These are phyloP conservation scores for Turritopsis dohrnii DNA, from an alignment of 30 jellyfish, hydroid and myxozoan genomes.

Conservation along the genomic window DNA sequence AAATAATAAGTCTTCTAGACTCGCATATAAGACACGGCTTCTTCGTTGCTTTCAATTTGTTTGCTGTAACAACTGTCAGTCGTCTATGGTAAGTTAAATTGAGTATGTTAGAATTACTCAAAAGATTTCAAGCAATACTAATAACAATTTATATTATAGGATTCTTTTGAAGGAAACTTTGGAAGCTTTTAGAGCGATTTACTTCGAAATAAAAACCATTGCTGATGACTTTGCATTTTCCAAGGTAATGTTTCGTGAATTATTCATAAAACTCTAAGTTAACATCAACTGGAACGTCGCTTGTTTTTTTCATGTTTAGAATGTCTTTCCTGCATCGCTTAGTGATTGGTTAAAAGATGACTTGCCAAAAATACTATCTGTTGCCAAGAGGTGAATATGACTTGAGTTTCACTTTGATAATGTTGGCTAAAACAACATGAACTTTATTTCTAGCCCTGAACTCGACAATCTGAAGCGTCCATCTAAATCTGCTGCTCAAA, in stretches of 20 bases:
- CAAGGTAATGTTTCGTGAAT: background rate
- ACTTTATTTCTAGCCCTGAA: background rate
- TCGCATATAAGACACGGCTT: slow-evolving; percentile 30
- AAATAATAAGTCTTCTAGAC: background rate
- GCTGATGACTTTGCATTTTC: background rate
- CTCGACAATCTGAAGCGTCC: background rate
- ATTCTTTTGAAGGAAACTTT: background rate
- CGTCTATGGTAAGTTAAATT: slow-evolving; percentile 22
- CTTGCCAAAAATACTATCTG: background rate
- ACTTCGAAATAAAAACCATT: background rate
- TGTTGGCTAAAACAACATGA: no score
- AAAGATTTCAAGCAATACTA: no score
- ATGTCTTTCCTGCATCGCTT: background rate
- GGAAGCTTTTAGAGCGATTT: background rate
- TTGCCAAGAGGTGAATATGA: background rate
- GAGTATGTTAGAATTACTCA: no score
- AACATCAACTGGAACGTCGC: background rate
- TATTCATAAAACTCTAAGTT: background rate
- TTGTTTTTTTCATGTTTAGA: background rate
- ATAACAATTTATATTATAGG: no score
- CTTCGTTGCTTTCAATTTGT: slow-evolving; percentile 20
- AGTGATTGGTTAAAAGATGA: background rate
- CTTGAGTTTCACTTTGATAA: background rate
- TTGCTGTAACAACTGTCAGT: slow-evolving; percentile 23
- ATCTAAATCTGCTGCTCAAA: background rate